These are phyloP conservation scores for Tetraneura akinire DNA, from an alignment of 1,140 invertebrate species.

Conservation along the genomic window DNA sequence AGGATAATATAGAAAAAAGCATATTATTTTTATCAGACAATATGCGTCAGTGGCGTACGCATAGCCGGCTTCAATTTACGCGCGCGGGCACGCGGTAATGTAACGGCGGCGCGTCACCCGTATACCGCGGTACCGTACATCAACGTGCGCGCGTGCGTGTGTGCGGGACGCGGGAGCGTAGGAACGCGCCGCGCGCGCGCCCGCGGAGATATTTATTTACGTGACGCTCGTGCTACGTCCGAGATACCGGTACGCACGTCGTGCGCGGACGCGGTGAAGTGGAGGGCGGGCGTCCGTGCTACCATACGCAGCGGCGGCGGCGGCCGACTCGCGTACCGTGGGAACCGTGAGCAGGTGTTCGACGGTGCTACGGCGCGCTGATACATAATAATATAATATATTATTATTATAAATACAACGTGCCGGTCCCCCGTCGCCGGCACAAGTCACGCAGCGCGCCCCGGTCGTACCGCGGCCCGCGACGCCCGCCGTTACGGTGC, in stretches of 20 bases:
- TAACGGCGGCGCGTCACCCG: not conserved
- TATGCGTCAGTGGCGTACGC: no score
- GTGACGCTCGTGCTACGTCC: conserved; percentile 38
- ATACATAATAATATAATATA: conserved; percentile 47
- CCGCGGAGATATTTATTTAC: conserved; percentile 43
- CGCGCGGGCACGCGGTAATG: not conserved
- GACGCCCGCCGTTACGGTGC: not conserved
- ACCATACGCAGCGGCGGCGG: conserved; percentile 24
- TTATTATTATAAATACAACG: conserved; percentile 15
- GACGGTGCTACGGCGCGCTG: conserved; percentile 14
- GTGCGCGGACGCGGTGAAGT: not conserved
- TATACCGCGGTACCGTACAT: not conserved
- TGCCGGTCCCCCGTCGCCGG: conserved; percentile 1
- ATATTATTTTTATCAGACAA: no score
- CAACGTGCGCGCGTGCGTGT: not conserved
- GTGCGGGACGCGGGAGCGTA: conserved; percentile 7
- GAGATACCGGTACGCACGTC: not conserved
- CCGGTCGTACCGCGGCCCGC: not conserved
- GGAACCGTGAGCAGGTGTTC: conserved; percentile 46
- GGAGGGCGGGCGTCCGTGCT: not conserved
- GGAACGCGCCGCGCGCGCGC: conserved; percentile 19
- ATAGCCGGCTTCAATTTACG: not conserved
- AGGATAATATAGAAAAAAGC: no score
- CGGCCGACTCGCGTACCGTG: conserved; percentile 31
- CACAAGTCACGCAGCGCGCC: conserved; percentile 45